Evolutionary conservation across 1,140 invertebrate genomes (phyloP), one percentile per base, ranked within the genome.

Genomic region (Drosophila sp.): DNA sequence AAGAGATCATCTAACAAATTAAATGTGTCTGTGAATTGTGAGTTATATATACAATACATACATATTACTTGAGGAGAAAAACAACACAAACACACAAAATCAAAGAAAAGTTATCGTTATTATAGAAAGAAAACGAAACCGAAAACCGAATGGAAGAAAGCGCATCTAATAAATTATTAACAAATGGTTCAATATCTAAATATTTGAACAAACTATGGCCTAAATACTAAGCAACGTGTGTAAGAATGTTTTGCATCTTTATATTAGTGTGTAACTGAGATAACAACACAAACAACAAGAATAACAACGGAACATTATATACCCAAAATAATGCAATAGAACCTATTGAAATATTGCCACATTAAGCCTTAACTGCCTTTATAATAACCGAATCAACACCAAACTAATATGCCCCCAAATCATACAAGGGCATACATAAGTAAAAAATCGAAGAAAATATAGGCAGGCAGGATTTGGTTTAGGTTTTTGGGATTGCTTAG

Each of bases 201-300:
- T 79, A 68, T 47, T 62, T 66, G 50, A 77, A 83, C 74, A 50
- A 50, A 50, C 78, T 76, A 86, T 68, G 75, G 69, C 65, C 82
- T 86, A 86, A 76, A 77, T 79, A 81, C 76, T 82, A 87, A 83
- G 77, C 64, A 73, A 72, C 70, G 84, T 89, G 80, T 89, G 79
- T 87, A 79, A 70, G 83, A 79, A 79, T 75, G 84, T 89, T 89
- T 89, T 89, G 84, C 84, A 89, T 89, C 85, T 89, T 89, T 89
- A 89, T 89, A 89, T 89, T 89, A 89, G 84, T 76, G 71, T 78
- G 84, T 86, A 86, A 86, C 69, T 80, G 33, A 80, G 76, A 68
- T 38, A 47, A 76, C 62, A 66, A 65, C 60, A 78, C 75, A 66
- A 72, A 70, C 66, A 58, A 72, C 66, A 72, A 44, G 38, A 77